Evolutionary conservation across 1,140 invertebrate genomes (phyloP).

Genomic region (Tachypleus tridentatus): DNA sequence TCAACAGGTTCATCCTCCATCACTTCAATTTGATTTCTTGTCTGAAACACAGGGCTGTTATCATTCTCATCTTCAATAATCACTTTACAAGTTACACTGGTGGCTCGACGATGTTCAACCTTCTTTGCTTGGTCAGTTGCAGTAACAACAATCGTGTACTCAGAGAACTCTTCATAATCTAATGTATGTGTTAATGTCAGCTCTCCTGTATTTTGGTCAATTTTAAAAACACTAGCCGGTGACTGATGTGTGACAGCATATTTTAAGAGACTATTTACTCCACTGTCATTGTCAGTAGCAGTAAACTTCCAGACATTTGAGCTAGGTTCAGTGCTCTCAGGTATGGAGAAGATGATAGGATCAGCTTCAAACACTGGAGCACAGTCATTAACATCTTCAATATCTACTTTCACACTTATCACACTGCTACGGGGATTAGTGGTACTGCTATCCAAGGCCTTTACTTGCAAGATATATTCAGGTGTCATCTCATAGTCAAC

Average conservation of each 20-base stretch:
- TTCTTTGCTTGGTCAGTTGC: constrained; percentile 67
- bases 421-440: constrained; percentile 77
- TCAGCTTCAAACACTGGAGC: constrained; percentile 68
- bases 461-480: constrained; percentile 73
- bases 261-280: constrained; percentile 67
- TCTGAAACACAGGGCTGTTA: constrained; percentile 67
- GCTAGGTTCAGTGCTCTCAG: constrained; percentile 60
- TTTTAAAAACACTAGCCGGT: constrained; percentile 50
- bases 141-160: constrained; percentile 67
- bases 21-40: constrained; percentile 31
- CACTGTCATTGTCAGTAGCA: constrained; percentile 68
- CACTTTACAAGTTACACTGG: constrained; percentile 68
- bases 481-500: constrained; percentile 71
- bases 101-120: constrained; percentile 48
- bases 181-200: constrained; percentile 54
- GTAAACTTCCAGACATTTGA: constrained; percentile 70
- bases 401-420: constrained; percentile 71
- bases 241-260: constrained; percentile 59
- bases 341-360: constrained; percentile 61
- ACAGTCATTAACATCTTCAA: constrained; percentile 89
- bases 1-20: constrained; percentile 45
- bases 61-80: constrained; percentile 74
- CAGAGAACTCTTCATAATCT: constrained; percentile 66
- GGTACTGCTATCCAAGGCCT: constrained; percentile 74
- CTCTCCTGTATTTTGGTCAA: constrained; percentile 69